Base-by-base conservation (phyloP, 1,140 invertebrate species). In the Drosophila sp. region DNA sequence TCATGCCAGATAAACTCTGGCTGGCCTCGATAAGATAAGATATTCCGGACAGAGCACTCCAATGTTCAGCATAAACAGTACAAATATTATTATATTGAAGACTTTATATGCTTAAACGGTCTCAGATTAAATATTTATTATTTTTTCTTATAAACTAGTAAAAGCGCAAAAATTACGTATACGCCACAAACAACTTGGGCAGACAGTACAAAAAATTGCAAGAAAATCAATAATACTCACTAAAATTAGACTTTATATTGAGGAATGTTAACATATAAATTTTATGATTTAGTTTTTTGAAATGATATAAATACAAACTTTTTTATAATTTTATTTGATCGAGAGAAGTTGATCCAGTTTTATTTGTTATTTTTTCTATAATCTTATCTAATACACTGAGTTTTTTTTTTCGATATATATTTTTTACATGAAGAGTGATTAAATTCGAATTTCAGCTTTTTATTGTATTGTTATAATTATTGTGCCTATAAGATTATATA, bases 1-100 rank as follows among this genome's bases (percentile, higher is more conserved):
- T 78, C 46, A 74, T 70, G 65, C 74, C 72, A 86, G 82, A 87
- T 81, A 84, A 87, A 72, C 70, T 56, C 43, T 45, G 50, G 76
- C 67, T 53, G 53, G 65, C 18, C 29, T 27, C 40, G 81, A 86
- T 86, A 64, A 86, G 78, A 86, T 86, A 72, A 70, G 18, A 46
- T 36, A 4, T 7, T 7, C n/a, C 38, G 32, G 41, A 2, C 14
- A 21, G 16, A 46, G 21, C 9, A n/a, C 11, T 72, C 48, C 29
- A 32, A 54, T 63, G 46, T 45, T 56, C n/a, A 16, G 40, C 51
- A 38, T 32, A 48, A 63, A 25, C 8, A 14, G 16, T 59, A 43
- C 14, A 70, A 76, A 76, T 67, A 48, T 76, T 48, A 50, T 46
- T 53, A 36, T 54, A 63, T 63, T 72, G 51, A 76, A 66, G 29